Evolutionary conservation across 2,113 vertebrate genomes (phyloP).

Genomic region (Notarius quadriscutis): DNA sequence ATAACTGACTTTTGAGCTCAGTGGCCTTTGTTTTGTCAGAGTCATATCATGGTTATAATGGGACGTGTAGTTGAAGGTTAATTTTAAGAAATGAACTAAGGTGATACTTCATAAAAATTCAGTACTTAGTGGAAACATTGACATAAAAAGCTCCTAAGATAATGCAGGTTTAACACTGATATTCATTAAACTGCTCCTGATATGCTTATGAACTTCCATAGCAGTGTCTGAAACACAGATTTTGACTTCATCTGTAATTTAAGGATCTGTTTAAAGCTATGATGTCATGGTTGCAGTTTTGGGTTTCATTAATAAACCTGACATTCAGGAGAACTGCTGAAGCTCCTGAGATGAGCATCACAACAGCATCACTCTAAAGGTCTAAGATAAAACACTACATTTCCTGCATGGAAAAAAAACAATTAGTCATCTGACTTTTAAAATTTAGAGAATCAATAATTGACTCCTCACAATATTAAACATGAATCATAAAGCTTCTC

Average conservation of each 20-base stretch:
- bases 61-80: background rate
- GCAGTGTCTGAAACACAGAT: background rate
- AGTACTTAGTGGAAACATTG: no score
- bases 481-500: conserved; percentile 29
- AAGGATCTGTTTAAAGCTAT: background rate
- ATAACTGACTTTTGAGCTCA: background rate
- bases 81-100: background rate
- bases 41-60: background rate
- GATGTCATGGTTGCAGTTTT: background rate
- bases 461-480: background rate
- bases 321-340: conserved; percentile 4
- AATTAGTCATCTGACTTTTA: background rate
- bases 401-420: background rate
- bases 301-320: background rate
- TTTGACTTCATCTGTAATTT: background rate
- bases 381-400: background rate
- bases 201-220: background rate
- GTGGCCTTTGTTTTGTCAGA: background rate
- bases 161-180: background rate
- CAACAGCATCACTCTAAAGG: background rate
- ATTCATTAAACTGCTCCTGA: background rate
- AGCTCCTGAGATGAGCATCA: background rate
- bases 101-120: no score
- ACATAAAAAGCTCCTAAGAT: no score
- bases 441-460: background rate